phyloP scores from a whole-genome alignment of 2,888 invertebrate species.

The Caenorhabditis afra region DNA sequence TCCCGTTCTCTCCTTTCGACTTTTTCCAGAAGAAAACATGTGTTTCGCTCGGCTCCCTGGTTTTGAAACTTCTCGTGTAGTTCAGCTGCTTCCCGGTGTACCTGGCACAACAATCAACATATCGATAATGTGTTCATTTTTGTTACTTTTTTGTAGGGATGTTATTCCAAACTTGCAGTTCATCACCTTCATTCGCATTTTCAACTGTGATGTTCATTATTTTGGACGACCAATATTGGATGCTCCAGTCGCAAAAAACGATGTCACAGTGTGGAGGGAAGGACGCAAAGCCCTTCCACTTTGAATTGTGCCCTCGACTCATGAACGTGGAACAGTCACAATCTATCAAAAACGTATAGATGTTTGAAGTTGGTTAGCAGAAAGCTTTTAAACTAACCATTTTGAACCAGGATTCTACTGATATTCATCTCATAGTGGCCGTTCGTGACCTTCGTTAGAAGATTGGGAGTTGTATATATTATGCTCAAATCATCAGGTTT shows the following conservation, averaged over 20 bases:
- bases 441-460: too few relatives aligned
- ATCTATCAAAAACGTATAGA: too few relatives aligned
- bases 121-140: neutral
- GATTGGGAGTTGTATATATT: too few relatives aligned
- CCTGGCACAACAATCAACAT: neutral
- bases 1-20: neutral
- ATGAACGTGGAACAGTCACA: neutral
- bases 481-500: too few relatives aligned
- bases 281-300: too few relatives aligned
- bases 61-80: neutral
- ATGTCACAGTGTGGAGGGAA: too few relatives aligned
- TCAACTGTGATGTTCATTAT: neutral
- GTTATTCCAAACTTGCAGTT: constrained; percentile 1
- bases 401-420: too few relatives aligned
- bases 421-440: too few relatives aligned
- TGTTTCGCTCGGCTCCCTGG: neutral
- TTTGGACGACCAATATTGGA: neutral
- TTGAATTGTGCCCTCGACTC: neutral
- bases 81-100: constrained; percentile 5
- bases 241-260: too few relatives aligned
- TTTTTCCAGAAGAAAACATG: constrained; percentile 13
- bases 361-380: too few relatives aligned
- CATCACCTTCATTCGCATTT: constrained; percentile 3
- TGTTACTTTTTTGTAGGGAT: too few relatives aligned
- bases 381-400: too few relatives aligned